Evolutionary conservation across 2,113 vertebrate genomes (phyloP), one percentile per base, ranked within the genome.

Genomic region (Bos indicus): DNA sequence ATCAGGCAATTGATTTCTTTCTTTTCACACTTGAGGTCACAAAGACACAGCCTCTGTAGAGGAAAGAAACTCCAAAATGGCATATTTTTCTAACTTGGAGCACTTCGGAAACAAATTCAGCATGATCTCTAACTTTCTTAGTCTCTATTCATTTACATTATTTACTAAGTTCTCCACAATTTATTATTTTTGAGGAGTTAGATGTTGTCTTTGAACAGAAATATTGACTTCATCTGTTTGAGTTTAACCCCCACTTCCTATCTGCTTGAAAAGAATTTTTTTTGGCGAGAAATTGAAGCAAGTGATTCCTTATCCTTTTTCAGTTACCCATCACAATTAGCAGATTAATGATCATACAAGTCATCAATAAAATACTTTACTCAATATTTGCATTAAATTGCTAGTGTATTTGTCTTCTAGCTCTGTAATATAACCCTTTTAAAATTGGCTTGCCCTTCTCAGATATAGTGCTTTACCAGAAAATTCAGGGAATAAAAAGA

Each of bases 331-430:
- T 94, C n/a, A 87, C n/a, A 93, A n/a, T 93, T 88, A 48, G 15
- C 36, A 96, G 36, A 96, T 51, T n/a, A 94, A 3, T 91, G 7
- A 74, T 60, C 48, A 28, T 51, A 86, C 12, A 43, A 84, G 26
- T 93, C 16, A 51, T 54, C 88, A 86, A 60, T 40, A 96, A 95
- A 96, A 78, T 94, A 82, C 60, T 95, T 81, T 67, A 95, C 52
- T 83, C 33, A 95, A 28, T 21, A 2, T 3, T 52, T 86, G 6
- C 30, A 77, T 57, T 28, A 96, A 52, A 92, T 86, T 88, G 26
- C 33, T 46, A 43, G 16, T 43, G 3, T 67, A 64, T 94, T 64
- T 89, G 11, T 52, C 33, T 88, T 85, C 48, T 91, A 46, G 67
- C 59, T 74, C 87, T 77, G 15, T n/a, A 95, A 84, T n/a, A 51